These are phyloP conservation scores for Linurgus olivaceus DNA, from an alignment of 2,797 vertebrate species.

Conservation along the genomic window DNA sequence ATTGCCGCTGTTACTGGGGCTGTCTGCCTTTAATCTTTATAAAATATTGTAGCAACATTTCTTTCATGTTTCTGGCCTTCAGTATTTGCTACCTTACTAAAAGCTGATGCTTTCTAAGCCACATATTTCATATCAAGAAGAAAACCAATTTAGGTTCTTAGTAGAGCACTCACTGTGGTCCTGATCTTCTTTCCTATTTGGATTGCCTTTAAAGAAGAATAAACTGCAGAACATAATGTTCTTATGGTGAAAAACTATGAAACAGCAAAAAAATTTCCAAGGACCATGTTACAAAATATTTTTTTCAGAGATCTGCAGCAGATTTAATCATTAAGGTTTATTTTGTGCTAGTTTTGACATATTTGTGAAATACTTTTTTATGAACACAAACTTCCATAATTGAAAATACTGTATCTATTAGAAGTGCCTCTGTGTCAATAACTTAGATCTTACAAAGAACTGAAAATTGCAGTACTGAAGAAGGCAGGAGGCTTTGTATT, in stretches of 20 bases:
- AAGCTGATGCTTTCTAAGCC: not conserved
- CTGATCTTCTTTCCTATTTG: not conserved
- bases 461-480: not conserved
- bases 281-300: not conserved
- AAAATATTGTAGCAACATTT: conserved; percentile 24
- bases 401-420: not conserved
- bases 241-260: not conserved
- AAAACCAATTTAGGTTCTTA: not conserved
- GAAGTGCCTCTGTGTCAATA: not conserved
- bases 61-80: not conserved
- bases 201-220: conserved; percentile 6
- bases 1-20: not conserved
- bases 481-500: not conserved
- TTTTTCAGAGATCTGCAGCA: not conserved
- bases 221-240: not conserved
- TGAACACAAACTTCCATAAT: not conserved
- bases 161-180: not conserved
- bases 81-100: not conserved
- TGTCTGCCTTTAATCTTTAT: not conserved
- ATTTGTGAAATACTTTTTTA: not conserved
- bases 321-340: not conserved
- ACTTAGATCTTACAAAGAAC: not conserved
- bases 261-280: not conserved
- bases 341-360: not conserved
- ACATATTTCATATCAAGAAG: not conserved